Evolutionary conservation across 2,113 vertebrate species (phyloP).

Genomic region (Platycercus adscitus): DNA sequence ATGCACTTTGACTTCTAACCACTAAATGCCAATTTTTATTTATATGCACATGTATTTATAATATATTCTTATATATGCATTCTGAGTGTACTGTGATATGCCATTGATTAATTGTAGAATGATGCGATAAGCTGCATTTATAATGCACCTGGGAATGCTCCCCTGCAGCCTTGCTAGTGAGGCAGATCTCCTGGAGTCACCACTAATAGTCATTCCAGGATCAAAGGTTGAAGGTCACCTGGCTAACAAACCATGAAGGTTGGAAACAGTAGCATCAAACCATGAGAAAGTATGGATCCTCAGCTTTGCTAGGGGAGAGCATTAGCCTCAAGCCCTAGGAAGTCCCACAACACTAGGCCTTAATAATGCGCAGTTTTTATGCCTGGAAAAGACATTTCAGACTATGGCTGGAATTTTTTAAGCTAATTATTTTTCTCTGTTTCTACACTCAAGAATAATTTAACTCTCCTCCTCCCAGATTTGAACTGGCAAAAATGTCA

Average conservation of each 20-base stretch:
- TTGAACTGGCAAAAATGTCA: neutral
- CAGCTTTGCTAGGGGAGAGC: neutral
- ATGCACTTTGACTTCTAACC: neutral
- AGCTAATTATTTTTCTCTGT: neutral
- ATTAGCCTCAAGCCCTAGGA: neutral
- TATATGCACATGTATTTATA: neutral
- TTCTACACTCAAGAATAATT: neutral
- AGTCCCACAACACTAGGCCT: neutral
- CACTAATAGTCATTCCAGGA: slow-evolving; percentile 1
- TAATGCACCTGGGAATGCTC: slow-evolving; percentile 16
- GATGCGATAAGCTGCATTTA: slow-evolving; percentile 1
- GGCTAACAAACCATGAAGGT: slow-evolving; percentile 52
- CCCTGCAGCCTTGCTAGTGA: neutral
- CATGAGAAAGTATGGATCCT: slow-evolving; percentile 24
- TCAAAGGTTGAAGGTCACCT: slow-evolving; percentile 55
- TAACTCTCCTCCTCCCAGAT: neutral
- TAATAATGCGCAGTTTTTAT: neutral
- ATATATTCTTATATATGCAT: neutral
- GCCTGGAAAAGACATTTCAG: neutral
- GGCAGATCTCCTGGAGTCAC: slow-evolving; percentile 8
- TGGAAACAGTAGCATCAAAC: slow-evolving; percentile 32
- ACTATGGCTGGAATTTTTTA: neutral
- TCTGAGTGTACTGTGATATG: neutral
- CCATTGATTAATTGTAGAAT: neutral
- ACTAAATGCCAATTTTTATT: neutral